A percentile compares a stretch with the other conserved stretches of the same genome.
phyloP scores from a whole-genome alignment of 2,888 invertebrate species.

The Siphlonurus alternatus region DNA sequence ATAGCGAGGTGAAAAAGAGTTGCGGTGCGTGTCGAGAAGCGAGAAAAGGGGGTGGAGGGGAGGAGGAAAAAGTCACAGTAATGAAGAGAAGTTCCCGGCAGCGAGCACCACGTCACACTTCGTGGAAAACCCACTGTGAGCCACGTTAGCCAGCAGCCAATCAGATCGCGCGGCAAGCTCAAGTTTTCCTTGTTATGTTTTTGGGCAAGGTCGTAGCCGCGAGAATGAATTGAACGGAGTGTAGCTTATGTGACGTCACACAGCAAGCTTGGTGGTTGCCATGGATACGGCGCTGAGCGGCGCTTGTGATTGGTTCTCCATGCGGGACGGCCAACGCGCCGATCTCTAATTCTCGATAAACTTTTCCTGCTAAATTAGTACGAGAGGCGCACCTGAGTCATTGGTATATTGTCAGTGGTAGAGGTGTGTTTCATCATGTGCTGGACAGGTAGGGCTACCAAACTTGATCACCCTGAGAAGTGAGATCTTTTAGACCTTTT shows the following conservation, averaged over 20 bases:
- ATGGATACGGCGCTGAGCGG: not conserved
- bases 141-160: slow-evolving; percentile 4
- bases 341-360: not conserved
- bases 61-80: not conserved
- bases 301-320: not conserved
- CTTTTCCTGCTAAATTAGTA: not conserved
- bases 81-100: not conserved
- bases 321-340: not conserved
- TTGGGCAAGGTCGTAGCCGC: not conserved
- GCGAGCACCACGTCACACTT: not conserved
- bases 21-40: no score
- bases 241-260: not conserved
- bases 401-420: not conserved
- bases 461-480: no score
- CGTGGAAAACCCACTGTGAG: not conserved
- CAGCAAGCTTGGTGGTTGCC: not conserved
- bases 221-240: not conserved
- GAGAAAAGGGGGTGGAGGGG: not conserved
- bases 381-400: not conserved
- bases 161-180: slow-evolving; percentile 5
- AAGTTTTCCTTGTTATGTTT: slow-evolving; percentile 9
- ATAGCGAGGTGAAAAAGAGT: no score
- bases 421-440: not conserved
- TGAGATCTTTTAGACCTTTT: no score
- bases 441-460: no score